phyloP scores from a whole-genome alignment of 2,113 vertebrate genomes.

The Oncorhynchus keta region DNA sequence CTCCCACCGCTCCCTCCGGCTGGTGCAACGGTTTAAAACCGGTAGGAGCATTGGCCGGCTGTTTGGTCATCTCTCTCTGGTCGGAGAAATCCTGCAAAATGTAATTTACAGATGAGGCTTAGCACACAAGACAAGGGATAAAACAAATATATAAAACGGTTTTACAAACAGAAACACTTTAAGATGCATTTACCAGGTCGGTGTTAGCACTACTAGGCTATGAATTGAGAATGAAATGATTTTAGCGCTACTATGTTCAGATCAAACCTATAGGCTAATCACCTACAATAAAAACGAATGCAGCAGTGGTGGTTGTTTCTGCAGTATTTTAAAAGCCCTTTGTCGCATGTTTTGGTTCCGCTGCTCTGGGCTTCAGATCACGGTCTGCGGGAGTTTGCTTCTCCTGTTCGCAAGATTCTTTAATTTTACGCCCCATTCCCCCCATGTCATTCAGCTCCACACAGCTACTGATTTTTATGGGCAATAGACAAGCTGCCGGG shows the following conservation, averaged over 20 bases:
- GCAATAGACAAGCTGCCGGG: constrained; percentile 81
- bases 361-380: constrained; percentile 82
- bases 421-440: constrained; percentile 99
- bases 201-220: not conserved
- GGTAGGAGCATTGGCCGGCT: constrained; percentile 68
- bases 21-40: constrained; percentile 64
- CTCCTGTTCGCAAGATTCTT: constrained; percentile 89
- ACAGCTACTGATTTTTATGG: constrained; percentile 72
- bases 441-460: constrained; percentile 91
- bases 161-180: not conserved
- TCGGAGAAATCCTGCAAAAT: constrained; percentile 83
- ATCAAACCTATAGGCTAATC: not conserved
- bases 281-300: not conserved
- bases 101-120: constrained; percentile 39
- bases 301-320: not conserved
- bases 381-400: constrained; percentile 67
- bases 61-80: constrained; percentile 84
- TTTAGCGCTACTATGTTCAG: not conserved
- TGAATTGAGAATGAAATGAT: not conserved
- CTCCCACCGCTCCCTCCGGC: constrained; percentile 68
- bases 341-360: constrained; percentile 39
- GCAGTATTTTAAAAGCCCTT: constrained; percentile 13
- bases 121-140: constrained; percentile 3
- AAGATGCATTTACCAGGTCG: not conserved
- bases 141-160: not conserved